Percentiles rank a stretch among this genome's conserved stretches.
Evolutionary conservation across 2,888 invertebrate genomes (phyloP).

Genomic region (Celastrina argiolus): DNA sequence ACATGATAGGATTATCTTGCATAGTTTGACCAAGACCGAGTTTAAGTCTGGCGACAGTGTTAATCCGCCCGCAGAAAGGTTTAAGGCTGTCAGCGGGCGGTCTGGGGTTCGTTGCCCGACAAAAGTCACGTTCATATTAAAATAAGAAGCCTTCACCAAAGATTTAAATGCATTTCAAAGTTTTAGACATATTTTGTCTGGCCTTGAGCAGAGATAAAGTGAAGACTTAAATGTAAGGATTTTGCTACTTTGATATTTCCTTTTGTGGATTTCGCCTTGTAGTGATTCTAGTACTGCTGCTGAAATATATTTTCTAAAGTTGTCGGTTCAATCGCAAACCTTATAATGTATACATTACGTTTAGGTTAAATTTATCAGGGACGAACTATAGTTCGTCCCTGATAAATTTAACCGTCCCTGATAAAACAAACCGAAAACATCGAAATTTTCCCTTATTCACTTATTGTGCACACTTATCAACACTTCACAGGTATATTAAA

Average conservation of each 20-base stretch:
- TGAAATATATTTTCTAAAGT: too few species aligned
- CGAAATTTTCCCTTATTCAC: too few species aligned
- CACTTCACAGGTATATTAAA: too few species aligned
- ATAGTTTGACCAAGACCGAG: constrained; percentile 23
- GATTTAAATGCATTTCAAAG: constrained; percentile 17
- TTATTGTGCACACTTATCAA: too few species aligned
- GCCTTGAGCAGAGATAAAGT: not conserved
- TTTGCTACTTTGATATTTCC: not conserved
- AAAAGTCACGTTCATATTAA: constrained; percentile 48
- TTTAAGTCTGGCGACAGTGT: constrained; percentile 38
- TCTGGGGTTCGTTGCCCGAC: constrained; percentile 49
- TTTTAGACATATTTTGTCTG: not conserved
- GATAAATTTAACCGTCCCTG: too few species aligned
- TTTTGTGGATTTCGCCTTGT: not conserved
- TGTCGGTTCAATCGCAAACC: too few species aligned
- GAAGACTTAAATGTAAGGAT: not conserved
- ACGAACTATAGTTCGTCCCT: too few species aligned
- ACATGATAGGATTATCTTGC: constrained; percentile 20
- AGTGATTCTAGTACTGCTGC: too few species aligned
- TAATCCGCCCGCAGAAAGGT: constrained; percentile 60
- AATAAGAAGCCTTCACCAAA: not conserved
- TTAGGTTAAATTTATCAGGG: too few species aligned
- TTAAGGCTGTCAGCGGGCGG: constrained; percentile 52
- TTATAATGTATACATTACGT: too few species aligned
- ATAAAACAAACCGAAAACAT: too few species aligned